Evolutionary conservation across 2,113 vertebrate genomes (phyloP), one percentile per base, ranked within the genome.

Genomic region (Genyomyrus donnyi): DNA sequence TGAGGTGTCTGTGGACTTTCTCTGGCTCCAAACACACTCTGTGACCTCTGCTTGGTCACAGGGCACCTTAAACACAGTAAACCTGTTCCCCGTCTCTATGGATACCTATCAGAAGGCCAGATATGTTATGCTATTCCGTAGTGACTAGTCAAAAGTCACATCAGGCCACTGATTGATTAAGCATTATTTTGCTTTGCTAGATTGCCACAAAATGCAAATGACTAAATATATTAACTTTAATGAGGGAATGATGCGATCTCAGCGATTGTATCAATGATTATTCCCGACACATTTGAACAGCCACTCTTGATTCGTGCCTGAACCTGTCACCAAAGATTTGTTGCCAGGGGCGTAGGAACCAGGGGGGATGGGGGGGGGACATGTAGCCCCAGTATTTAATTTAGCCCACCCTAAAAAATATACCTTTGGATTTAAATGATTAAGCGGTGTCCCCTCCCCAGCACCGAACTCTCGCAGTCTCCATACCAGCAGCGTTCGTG

Each of bases 401-500:
- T 66, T 66, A n/a, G 24, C 62, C n/a, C n/a, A n/a, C n/a, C 62
- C 3, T 13, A 66, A 66, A 31, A 10, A 11, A 66, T 27, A 27
- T 10, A 66, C 62, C n/a, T 66, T 24, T 13, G 62, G 2, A 31
- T 66, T 66, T 27, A 11, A 66, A 27, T 66, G 3, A 11, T 1
- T 66, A 11, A 46, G 45, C 15, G 52, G 89, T 62, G 56, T 85
- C 91, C 9, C 49, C 52, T 17, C 58, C 58, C 62, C 62, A 31
- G 3, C n/a, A 27, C 9, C 9, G 11, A 10, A 66, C n/a, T 66
- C 8, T 3, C 11, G 9, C 2, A 66, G n/a, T 27, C 85, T 58
- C 90, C 88, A 21, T 89, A 91, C 80, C n/a, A 77, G 53, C 74
- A 58, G 52, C 48, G 80, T 91, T 90, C 83, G 74, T 88, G 89